phyloP scores from a whole-genome alignment of 2,113 vertebrate species.

The Dasyurus viverrinus region DNA sequence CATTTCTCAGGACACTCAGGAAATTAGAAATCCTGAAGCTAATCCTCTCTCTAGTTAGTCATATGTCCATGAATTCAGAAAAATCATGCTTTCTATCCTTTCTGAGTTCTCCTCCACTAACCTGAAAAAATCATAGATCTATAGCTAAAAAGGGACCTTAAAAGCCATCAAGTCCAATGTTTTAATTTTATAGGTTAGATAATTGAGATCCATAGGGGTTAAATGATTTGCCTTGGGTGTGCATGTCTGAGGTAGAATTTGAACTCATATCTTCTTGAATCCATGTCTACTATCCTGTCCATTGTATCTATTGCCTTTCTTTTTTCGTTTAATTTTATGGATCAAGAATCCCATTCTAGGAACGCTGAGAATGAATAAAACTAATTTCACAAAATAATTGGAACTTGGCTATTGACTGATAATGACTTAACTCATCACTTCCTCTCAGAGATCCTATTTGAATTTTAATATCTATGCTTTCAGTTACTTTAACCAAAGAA shows the following conservation, averaged over 20 bases:
- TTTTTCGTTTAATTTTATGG: neutral
- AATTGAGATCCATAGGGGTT: neutral
- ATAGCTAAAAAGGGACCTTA: neutral
- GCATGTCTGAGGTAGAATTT: neutral
- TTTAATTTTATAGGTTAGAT: neutral
- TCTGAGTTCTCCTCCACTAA: neutral
- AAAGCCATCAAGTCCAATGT: neutral
- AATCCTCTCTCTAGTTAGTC: too few species aligned
- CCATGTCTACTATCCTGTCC: neutral
- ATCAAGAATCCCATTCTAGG: neutral
- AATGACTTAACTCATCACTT: neutral
- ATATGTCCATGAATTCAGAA: neutral
- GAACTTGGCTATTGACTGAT: neutral
- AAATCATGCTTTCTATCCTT: neutral
- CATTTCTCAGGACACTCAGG: neutral
- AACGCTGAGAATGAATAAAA: neutral
- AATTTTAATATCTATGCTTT: neutral
- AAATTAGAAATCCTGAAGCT: neutral
- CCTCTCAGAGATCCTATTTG: neutral
- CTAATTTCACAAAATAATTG: neutral
- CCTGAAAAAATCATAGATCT: neutral
- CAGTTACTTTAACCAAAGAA: neutral
- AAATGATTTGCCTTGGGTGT: neutral
- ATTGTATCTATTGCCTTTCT: neutral
- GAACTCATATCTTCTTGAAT: neutral